Evolutionary conservation across 2,797 vertebrate genomes (phyloP).

Genomic region (Basileuterus tristriatus): DNA sequence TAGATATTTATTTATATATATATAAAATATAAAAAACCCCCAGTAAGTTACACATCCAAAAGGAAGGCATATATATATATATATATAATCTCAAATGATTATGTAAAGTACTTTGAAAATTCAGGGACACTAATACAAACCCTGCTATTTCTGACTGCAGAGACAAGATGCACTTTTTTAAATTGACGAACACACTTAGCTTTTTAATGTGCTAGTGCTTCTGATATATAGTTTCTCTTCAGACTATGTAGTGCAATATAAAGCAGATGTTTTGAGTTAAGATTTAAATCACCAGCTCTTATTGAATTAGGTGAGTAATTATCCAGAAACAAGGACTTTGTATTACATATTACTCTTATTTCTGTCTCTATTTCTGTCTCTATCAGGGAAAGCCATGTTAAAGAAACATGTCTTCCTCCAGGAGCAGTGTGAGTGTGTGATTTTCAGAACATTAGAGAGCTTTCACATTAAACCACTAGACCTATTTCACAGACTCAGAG

Average conservation of each 20-base stretch:
- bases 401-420: neutral
- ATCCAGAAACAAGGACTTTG: neutral
- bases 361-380: constrained; percentile 12
- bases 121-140: neutral
- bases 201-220: neutral
- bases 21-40: neutral
- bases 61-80: neutral
- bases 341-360: neutral
- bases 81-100: neutral
- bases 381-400: neutral
- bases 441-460: neutral
- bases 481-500: neutral
- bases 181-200: neutral
- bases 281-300: constrained; percentile 43
- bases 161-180: neutral
- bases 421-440: neutral
- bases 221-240: neutral
- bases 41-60: neutral
- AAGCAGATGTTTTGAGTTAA: constrained; percentile 60
- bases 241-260: neutral
- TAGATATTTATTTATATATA: rapidly evolving
- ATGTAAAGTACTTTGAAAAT: neutral
- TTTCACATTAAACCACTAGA: neutral
- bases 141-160: neutral
- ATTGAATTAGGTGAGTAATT: constrained; percentile 43